Base-by-base conservation (phyloP, 2,113 vertebrate genomes). In the Salvelinus sp. region DNA sequence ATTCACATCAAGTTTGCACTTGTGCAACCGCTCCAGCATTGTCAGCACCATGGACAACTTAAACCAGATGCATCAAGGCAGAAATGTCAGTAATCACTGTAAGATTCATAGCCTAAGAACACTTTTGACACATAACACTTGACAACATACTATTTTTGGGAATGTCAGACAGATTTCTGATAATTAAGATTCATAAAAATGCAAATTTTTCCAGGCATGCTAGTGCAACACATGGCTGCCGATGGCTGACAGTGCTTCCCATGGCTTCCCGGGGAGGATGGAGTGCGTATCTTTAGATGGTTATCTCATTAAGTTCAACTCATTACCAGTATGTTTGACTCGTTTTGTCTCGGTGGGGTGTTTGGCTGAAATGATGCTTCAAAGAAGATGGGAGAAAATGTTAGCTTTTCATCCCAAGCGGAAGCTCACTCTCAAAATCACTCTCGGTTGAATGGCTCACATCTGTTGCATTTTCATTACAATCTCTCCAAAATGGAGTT, bases 271-370 rank as follows among this genome's bases (percentile, higher is more conserved):
- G 20, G 4, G 30, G 10, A 69, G 65, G 54, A 67, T 7, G 48
- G 20, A 33, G 50, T 22, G 28, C 13, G 33, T 30, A 14, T 28
- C 65, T 69, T 69, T 48, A 74, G 50, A 69, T 13, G 48, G n/a
- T 58, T 50, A 22, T 69, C 65, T 75, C 65, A 69, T 75, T 73
- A 73, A 62, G 71, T 27, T 72, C 10, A 23, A 38, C 71, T 72
- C 25, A 38, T 72, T 72, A 62, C 9, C 27, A 62, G 18, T 70
- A 58, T 18, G n/a, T 63, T 79, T 30, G 1, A 57, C 33, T 77
- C 60, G 22, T 65, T 66, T 47, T 57, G 23, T 48, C 57, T 66
- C 60, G 13, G 68, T 67, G 57, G 79, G 67, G 27, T 72, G 66
- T 44, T 64, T 73, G 64, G 67, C 22, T 25, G 30, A 65, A 50